Evolutionary conservation across 2,888 invertebrate genomes (phyloP).

Genomic region (Hirtodrosophila trivittata): DNA sequence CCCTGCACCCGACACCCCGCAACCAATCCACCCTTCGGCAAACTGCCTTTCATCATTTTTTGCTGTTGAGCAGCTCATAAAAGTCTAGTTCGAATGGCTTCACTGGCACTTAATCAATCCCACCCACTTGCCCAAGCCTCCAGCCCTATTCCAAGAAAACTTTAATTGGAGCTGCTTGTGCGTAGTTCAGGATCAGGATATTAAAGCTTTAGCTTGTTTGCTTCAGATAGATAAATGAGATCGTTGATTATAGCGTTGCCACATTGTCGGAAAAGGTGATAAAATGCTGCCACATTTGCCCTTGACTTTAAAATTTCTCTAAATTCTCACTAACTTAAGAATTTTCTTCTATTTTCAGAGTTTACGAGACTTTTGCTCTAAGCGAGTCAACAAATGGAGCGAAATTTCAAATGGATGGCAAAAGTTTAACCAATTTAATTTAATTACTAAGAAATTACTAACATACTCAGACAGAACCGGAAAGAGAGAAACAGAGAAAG

Average conservation of each 20-base stretch:
- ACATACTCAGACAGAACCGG: constrained; percentile 65
- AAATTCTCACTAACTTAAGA: too few relatives aligned
- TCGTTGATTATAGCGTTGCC: too few relatives aligned
- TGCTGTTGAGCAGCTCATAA: constrained; percentile 20
- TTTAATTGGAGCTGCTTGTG: not conserved
- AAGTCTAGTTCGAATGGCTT: constrained; percentile 9
- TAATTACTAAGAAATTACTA: constrained; percentile 64
- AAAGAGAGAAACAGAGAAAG: constrained; percentile 23
- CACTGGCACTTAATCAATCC: not conserved
- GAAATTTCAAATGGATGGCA: constrained; percentile 26
- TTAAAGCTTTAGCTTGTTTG: too few relatives aligned
- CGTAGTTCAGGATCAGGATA: too few relatives aligned
- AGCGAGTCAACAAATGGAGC: constrained; percentile 38
- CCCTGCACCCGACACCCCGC: too few relatives aligned
- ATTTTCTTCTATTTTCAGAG: too few relatives aligned
- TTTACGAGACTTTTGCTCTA: constrained; percentile 83
- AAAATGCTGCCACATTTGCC: too few relatives aligned
- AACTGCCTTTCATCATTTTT: constrained; percentile 29
- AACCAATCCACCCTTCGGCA: constrained; percentile 14
- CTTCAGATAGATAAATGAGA: too few relatives aligned
- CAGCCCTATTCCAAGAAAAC: not conserved
- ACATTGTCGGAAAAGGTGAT: too few relatives aligned
- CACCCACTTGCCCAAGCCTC: not conserved
- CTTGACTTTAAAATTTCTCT: too few relatives aligned
- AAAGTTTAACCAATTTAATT: constrained; percentile 33